Percentiles rank a stretch among this genome's conserved stretches.
Conservation (phyloP, 2,888 invertebrate species). For the Chesias legatella region DNA sequence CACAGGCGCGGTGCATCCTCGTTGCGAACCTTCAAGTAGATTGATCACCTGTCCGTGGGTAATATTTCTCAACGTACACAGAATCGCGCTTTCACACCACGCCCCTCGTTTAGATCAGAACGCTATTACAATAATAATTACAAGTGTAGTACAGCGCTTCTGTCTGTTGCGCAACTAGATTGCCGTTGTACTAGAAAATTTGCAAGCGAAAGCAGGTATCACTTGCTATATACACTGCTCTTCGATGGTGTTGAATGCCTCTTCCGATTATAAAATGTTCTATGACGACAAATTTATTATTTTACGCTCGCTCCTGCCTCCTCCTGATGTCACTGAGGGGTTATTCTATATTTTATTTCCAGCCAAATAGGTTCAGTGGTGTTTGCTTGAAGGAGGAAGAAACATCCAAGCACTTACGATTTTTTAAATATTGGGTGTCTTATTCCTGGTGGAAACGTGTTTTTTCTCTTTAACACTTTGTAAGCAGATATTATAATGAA, state of each 20-base stretch:
- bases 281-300: too few relatives aligned
- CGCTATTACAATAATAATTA: constrained; percentile 69
- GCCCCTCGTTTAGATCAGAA: constrained; percentile 56
- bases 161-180: constrained; percentile 46
- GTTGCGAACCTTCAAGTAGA: constrained; percentile 18
- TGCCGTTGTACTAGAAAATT: constrained; percentile 55
- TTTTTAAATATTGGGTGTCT: too few relatives aligned
- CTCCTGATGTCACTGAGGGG: too few relatives aligned
- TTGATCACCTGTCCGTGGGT: constrained; percentile 18
- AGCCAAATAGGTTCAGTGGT: too few relatives aligned
- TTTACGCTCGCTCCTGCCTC: constrained; percentile 4
- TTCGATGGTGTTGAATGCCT: constrained; percentile 11
- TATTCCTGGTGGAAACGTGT: too few relatives aligned
- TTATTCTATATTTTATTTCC: too few relatives aligned
- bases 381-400: too few relatives aligned
- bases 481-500: too few relatives aligned
- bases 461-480: too few relatives aligned
- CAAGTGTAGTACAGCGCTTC: constrained; percentile 57
- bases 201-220: constrained; percentile 61
- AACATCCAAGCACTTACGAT: too few relatives aligned
- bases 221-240: constrained; percentile 30
- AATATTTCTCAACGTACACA: constrained; percentile 16
- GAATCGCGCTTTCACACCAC: constrained; percentile 47
- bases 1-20: constrained; percentile 6
- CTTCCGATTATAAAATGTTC: too few relatives aligned